Evolutionary conservation across 2,888 invertebrate genomes (phyloP), one percentile per base, ranked within the genome.

Genomic region (Mechanitis messenoides): DNA sequence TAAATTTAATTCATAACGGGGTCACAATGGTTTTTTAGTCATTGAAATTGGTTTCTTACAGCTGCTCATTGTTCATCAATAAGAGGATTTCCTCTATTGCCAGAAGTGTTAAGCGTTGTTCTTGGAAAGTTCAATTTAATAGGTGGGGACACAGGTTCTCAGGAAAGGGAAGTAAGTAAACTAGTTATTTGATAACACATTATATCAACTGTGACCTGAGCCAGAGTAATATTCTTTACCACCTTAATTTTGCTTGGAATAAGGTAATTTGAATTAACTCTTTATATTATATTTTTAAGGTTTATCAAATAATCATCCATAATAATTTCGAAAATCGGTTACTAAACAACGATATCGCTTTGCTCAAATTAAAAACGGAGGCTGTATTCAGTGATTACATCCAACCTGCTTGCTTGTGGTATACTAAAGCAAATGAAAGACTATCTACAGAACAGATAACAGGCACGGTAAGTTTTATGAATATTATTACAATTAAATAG

Each of bases 371-470:
- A 7, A 63, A 65, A 42, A 68, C 71, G 3, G 67, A 70, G 47
- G 72, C 67, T 4, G 53, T 47, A 5, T 75, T 67, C 50, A 71
- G 57, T 9, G 66, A 71, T 11, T 76, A 70, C 54, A 66, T 77
- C 12, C 73, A 73, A 61, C 74, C 74, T 55, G 68, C 72, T 6
- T 77, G 76, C 56, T 42, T 77, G 2, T 77, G 76, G 75, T 60
- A 71, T 31, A 59, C n/a, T 12, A 45, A 45, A 3, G 45, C 45
- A 12, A 31, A 5, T 3, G 53, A 56, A n/a, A 59, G 65, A 28
- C 60, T 68, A 45, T n/a, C 42, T 12, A 28, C 33, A 20, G 53
- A 56, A 1, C 33, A 38, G 1, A 56, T 60, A 33, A n/a, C 11
- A 38, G 60, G 60, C 38, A 56, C 47, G 4, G 60, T 56, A 33